These are phyloP conservation scores for Paguma larvata DNA, from an alignment of 2,797 vertebrate species.

Conservation along the genomic window DNA sequence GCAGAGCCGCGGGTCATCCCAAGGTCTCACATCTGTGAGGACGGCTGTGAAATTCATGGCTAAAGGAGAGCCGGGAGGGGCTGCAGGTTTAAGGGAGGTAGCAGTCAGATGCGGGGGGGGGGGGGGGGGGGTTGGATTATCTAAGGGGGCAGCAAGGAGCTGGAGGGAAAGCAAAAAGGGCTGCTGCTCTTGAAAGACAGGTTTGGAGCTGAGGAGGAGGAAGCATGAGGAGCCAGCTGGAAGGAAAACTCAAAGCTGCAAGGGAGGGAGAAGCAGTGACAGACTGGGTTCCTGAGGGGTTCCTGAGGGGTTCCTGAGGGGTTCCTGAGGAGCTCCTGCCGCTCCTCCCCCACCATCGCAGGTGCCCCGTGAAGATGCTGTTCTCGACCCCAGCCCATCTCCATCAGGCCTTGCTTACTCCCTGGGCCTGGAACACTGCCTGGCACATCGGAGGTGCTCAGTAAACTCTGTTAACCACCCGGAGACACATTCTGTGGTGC, in stretches of 20 bases:
- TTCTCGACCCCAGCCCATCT: background rate
- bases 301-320: background rate
- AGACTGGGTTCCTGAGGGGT: background rate
- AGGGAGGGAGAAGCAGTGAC: background rate
- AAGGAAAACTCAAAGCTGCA: background rate
- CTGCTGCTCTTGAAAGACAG: background rate
- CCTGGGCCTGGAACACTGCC: background rate
- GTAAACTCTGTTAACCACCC: background rate
- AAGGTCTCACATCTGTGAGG: background rate
- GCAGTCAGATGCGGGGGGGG: fast-evolving
- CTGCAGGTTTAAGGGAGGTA: too few relatives aligned
- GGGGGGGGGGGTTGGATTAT: fast-evolving
- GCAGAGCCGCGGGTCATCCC: background rate
- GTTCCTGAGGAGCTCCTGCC: background rate
- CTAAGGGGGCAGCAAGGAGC: background rate
- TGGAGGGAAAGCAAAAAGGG: background rate
- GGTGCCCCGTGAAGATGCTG: background rate
- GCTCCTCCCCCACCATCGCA: background rate
- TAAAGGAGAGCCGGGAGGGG: background rate
- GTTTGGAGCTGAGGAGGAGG: background rate
- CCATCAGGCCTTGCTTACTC: background rate
- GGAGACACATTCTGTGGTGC: background rate
- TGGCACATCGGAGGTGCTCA: background rate
- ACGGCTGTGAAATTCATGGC: background rate
- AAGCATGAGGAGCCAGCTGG: background rate